Base-by-base conservation (phyloP, 2,888 invertebrate genomes). In the Mythimna pallens region DNA sequence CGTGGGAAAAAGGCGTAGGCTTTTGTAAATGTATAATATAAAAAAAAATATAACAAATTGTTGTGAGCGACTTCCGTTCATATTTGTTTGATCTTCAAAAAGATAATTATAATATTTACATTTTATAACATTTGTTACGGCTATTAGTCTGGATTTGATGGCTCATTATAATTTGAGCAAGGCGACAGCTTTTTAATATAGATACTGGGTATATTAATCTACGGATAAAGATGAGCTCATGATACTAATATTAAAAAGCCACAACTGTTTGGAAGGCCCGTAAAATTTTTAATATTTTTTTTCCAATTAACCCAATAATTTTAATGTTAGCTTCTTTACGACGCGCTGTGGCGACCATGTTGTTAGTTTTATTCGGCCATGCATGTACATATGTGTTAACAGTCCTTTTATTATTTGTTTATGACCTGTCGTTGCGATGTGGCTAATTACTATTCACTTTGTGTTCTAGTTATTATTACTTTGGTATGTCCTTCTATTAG, bases 381-480 rank as follows among this genome's bases (percentile, higher is more conserved):
- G 50, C 9, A 36, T 61, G 40, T 43, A 47, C 17, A 17, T 47
- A 70, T 62, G 55, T 65, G 62, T 72, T 80, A 30, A 80, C 67
- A 58, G 68, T 52, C n/a, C 0, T 73, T 84, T 86, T 76, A 82
- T 65, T 73, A 63, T 78, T 74, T 78, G 68, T 86, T 85, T 78
- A 82, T 65, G 77, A 64, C 52, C 40, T 58, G 59, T 71, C 69
- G 47, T 76, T 71, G 67, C 9, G 40, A 63, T 63, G 68, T 62
- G 58, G n/a, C 55, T 83, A 78, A 78, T 85, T 73, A 80, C 59
- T 80, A 22, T 75, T 17, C 61, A 82, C 30, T 67, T 66, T 40
- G 47, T 66, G 50, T 9, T 40, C n/a, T 70, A 67, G 40, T 68
- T 65, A 22, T 64, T 55, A 76, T 79, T 76, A 64, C 34, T 80